These are phyloP conservation scores for Periphyllus acericola DNA, from an alignment of 2,888 invertebrate species.

Conservation along the genomic window DNA sequence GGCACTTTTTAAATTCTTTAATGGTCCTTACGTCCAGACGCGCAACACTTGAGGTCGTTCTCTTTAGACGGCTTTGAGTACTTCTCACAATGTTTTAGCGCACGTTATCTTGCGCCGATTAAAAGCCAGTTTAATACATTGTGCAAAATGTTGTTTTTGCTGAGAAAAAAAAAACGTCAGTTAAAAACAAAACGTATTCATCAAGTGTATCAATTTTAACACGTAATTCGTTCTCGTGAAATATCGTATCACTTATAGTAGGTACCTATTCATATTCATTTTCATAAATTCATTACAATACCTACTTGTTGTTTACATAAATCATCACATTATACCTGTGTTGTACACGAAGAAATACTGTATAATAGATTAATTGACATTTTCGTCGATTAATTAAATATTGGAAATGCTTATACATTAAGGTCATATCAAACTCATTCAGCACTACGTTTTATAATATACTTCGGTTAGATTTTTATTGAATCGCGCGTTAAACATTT, in stretches of 20 bases:
- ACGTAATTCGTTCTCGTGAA: background rate
- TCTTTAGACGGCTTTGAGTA: constrained; percentile 19
- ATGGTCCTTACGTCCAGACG: constrained; percentile 45
- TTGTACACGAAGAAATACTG: too few species aligned
- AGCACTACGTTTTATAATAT: background rate
- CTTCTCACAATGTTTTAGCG: background rate
- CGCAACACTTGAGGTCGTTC: constrained; percentile 30
- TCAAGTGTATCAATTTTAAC: background rate
- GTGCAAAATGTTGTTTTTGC: background rate
- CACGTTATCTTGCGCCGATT: background rate
- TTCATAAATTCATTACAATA: background rate
- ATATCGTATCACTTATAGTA: background rate
- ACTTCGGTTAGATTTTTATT: background rate
- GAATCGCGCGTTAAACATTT: background rate
- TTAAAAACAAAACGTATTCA: background rate
- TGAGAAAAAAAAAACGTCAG: background rate
- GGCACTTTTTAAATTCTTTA: constrained; percentile 48
- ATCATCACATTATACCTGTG: background rate
- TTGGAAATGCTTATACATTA: too few species aligned
- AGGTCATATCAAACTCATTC: background rate
- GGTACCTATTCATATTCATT: background rate
- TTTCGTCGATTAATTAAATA: too few species aligned
- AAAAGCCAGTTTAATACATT: background rate
- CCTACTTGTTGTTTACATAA: too few species aligned
- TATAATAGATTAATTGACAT: too few species aligned